Evolutionary conservation across 2,797 vertebrate genomes (phyloP).

Genomic region (Pristis pectinata): DNA sequence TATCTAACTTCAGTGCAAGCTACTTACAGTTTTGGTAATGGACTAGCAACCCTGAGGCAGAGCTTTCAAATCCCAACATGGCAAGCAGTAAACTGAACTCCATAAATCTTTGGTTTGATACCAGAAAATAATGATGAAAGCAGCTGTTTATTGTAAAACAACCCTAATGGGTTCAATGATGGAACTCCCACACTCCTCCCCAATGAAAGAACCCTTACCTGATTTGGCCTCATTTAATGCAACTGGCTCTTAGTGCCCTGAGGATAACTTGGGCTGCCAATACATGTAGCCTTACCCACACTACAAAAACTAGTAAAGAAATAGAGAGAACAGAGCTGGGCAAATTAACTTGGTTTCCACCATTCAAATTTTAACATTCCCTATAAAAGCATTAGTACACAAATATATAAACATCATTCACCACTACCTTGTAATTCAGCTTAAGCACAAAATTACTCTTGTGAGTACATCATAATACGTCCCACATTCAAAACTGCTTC

Average conservation of each 20-base stretch:
- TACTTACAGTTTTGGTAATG: neutral
- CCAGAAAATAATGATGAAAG: constrained; percentile 20
- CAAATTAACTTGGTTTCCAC: neutral
- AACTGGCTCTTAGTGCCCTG: neutral
- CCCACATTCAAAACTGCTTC: neutral
- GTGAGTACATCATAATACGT: neutral
- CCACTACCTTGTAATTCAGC: neutral
- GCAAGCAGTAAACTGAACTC: neutral
- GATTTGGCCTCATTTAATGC: neutral
- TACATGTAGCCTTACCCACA: neutral
- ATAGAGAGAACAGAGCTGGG: neutral
- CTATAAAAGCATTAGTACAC: neutral
- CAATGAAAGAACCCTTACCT: neutral
- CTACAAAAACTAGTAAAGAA: neutral
- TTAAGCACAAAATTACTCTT: neutral
- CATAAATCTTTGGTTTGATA: constrained; percentile 1
- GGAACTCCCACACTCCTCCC: neutral
- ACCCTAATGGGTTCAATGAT: neutral
- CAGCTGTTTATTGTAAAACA: neutral
- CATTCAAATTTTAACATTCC: neutral
- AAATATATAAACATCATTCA: neutral
- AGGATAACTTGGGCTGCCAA: neutral
- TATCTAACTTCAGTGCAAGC: neutral
- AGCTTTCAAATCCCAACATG: constrained; percentile 5
- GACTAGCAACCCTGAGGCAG: neutral